Evolutionary conservation across 2,113 vertebrate genomes (phyloP), one percentile per base, ranked within the genome.

Genomic region (Sinocyclocheilus rhinocerous): DNA sequence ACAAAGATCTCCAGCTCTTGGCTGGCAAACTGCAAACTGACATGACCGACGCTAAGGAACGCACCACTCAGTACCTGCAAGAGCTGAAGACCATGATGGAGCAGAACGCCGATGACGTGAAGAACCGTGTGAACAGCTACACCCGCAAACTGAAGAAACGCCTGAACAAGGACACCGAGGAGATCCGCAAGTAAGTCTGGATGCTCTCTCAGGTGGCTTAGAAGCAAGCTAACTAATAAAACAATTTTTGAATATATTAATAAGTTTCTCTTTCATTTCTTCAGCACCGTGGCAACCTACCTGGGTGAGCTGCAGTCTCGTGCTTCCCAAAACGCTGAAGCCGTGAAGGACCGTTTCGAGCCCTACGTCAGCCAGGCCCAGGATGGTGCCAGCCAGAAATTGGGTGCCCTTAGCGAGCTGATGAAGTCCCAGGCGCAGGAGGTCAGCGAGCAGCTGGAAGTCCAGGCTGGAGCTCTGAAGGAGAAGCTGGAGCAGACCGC

Each of bases 141-240:
- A 87, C 91, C 65, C 90, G 90, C 90, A 97, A 96, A 91, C 92
- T 96, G 90, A 95, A 87, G 92, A 96, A 96, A 20, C 94, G 95
- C 6, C 92, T 97, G 86, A 78, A 29, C 91, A 95, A 95, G 88
- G 96, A 97, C 87, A 87, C 91, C 0, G 93, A 95, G 59, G 93
- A 95, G 87, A 95, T 97, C 78, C 92, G 88, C 82, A 92, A 85
- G 95, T 96, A 84, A 93, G 94, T 91, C 9, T 29, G 42, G 57
- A 45, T 75, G 79, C 11, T 9, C 0, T n/a, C 36, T 73, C 5
- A 42, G 81, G 20, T 73, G 11, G 26, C 29, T n/a, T 9, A 7
- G 39, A 42, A 29, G 3, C 57, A 80, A 24, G 6, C 20, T 12
- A 36, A 18, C 29, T 36, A 69, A 39, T 70, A 20, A 39, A 39